Evolutionary conservation across 2,797 vertebrate species (phyloP).

Genomic region (Jordanella pulchra): DNA sequence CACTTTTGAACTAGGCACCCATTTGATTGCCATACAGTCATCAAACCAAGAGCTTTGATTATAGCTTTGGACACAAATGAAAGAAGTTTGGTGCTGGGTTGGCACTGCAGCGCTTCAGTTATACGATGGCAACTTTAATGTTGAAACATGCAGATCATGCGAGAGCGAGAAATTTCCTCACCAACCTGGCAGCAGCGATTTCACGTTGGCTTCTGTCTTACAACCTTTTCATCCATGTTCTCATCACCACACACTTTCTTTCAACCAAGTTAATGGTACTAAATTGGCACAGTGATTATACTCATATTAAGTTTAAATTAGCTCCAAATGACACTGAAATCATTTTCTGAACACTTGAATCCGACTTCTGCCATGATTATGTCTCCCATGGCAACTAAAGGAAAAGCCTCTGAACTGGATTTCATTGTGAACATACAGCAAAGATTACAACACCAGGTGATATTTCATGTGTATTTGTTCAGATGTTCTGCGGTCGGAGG

Average conservation of each 20-base stretch:
- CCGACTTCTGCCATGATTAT: slow-evolving; percentile 55
- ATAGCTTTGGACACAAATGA: slow-evolving; percentile 31
- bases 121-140: slow-evolving; percentile 58
- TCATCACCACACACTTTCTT: slow-evolving; percentile 43
- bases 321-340: slow-evolving; percentile 70
- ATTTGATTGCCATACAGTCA: slow-evolving; percentile 44
- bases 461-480: slow-evolving; percentile 4
- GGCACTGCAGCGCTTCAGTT: slow-evolving; percentile 41
- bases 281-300: slow-evolving; percentile 66
- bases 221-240: slow-evolving; percentile 44
- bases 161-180: slow-evolving; percentile 63
- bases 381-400: slow-evolving; percentile 63
- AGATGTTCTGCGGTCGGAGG: not conserved
- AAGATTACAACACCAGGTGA: slow-evolving; percentile 40
- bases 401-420: slow-evolving; percentile 45
- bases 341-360: slow-evolving; percentile 67
- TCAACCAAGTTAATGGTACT: slow-evolving; percentile 59
- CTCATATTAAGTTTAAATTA: slow-evolving; percentile 72
- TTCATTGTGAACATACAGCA: slow-evolving; percentile 49
- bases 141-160: slow-evolving; percentile 42
- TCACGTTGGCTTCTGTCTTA: slow-evolving; percentile 51
- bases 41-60: slow-evolving; percentile 50
- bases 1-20: slow-evolving; percentile 34
- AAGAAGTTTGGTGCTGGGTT: slow-evolving; percentile 33
- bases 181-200: slow-evolving; percentile 55